Evolutionary conservation across 2,113 vertebrate species (phyloP).

Genomic region (Agelaius tricolor): DNA sequence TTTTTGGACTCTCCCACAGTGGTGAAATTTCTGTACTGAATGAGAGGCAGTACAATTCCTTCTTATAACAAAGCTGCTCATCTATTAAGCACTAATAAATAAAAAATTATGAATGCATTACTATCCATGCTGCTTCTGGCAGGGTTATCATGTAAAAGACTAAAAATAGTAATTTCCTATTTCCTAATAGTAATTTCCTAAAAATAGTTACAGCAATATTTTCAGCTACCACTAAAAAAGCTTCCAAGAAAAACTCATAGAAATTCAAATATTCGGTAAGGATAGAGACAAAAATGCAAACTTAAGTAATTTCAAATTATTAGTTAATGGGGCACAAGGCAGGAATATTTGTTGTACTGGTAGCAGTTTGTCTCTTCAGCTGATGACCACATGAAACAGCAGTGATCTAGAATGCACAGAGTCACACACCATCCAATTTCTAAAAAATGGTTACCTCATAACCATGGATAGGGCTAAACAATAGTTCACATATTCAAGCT

Average conservation of each 20-base stretch:
- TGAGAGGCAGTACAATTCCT: constrained; percentile 75
- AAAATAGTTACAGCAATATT: neutral
- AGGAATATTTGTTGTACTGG: neutral
- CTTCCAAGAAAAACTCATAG: neutral
- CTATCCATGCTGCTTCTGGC: neutral
- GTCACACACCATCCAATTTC: neutral
- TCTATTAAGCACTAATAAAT: constrained; percentile 74
- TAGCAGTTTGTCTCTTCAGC: neutral
- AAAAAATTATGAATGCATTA: neutral
- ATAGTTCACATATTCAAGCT: neutral
- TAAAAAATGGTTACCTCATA: neutral
- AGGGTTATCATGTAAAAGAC: neutral
- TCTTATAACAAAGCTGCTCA: constrained; percentile 79
- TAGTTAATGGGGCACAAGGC: neutral
- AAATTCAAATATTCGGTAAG: neutral
- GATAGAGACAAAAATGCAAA: neutral
- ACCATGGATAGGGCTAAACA: neutral
- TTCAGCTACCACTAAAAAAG: neutral
- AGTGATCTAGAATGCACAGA: neutral
- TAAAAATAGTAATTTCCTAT: neutral
- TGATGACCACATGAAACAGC: neutral
- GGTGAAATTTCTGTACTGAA: constrained; percentile 59
- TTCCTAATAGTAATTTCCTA: neutral
- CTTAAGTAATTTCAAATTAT: neutral
- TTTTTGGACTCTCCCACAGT: constrained; percentile 73